A percentile compares a stretch with the other conserved stretches of the same genome.
Evolutionary conservation across 2,797 vertebrate species (phyloP).

Genomic region (Catamblyrhynchus diadema): DNA sequence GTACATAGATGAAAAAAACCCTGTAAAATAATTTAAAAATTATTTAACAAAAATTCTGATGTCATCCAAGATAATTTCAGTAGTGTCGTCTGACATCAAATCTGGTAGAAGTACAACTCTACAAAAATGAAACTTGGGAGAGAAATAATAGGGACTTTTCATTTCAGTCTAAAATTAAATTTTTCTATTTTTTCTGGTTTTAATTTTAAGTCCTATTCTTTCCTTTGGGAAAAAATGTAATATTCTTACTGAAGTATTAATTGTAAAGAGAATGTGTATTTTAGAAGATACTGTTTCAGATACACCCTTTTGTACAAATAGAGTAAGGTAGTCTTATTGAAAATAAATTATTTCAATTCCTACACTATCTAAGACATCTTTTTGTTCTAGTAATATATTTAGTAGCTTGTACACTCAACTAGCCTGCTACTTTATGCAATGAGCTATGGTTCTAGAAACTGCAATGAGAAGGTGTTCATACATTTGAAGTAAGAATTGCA

Average conservation of each 20-base stretch:
- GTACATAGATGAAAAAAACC: neutral
- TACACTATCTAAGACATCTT: neutral
- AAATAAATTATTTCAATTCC: neutral
- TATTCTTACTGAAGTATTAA: neutral
- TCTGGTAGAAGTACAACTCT: neutral
- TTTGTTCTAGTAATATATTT: neutral
- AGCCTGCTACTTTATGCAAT: neutral
- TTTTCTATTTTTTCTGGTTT: neutral
- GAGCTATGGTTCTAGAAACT: neutral
- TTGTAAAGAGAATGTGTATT: neutral
- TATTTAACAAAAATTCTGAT: neutral
- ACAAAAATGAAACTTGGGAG: neutral
- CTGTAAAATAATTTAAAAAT: too few relatives aligned
- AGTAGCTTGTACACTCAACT: neutral
- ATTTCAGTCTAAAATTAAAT: neutral
- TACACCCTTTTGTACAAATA: neutral
- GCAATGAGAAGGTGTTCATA: neutral
- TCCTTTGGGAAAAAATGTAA: neutral
- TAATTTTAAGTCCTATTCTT: neutral
- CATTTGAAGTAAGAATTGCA: neutral
- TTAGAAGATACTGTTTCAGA: neutral
- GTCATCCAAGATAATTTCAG: neutral
- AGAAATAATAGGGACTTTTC: neutral
- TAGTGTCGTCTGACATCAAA: neutral
- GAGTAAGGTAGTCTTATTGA: neutral